Evolutionary conservation across 1,140 invertebrate genomes (phyloP), one percentile per base, ranked within the genome.

Genomic region (Drosophila nasuta): DNA sequence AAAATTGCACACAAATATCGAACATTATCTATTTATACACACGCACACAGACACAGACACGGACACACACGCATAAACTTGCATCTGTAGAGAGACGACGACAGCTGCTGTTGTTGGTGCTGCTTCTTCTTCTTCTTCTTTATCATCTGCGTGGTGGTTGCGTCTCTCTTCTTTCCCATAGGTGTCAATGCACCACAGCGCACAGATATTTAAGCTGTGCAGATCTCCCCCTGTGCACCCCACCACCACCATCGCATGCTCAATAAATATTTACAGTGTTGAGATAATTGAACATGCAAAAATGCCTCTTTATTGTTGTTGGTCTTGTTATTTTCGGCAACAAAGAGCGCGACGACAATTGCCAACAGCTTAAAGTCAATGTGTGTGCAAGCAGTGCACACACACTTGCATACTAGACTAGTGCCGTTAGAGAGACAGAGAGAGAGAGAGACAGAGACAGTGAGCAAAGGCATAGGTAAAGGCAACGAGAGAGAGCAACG

Each of bases 111-210:
- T 17, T 41, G 5, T 13, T 46, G 15, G 13, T 57, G 17, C n/a
- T 17, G 11, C 28, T 67, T 25, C 46, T 66, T 77, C 28, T 67
- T 25, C 46, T 66, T 77, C 43, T 64, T 17, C 30, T 57, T 65
- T 48, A 48, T 48, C 56, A 46, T 28, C 20, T 57, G 54, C 46
- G 54, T 20, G 35, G 54, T 57, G 28, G 51, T 33, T 57, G 28
- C 38, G 57, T 70, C 20, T 41, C 41, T 43, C 41, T 43, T 4
- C 8, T 10, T 38, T 38, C 35, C 10, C 7, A 48, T 17, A 70
- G 67, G 66, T 82, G 79, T 82, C 80, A 82, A 67, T 82, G 80
- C 81, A 82, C 73, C 75, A 77, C 75, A 74, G 41, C 5, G 41
- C 74, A 25, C 20, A 75, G 48, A 63, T 67, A 48, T 51, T 48